Evolutionary conservation across 1,140 invertebrate species (phyloP).

Genomic region (Rhopalosiphum maidis): DNA sequence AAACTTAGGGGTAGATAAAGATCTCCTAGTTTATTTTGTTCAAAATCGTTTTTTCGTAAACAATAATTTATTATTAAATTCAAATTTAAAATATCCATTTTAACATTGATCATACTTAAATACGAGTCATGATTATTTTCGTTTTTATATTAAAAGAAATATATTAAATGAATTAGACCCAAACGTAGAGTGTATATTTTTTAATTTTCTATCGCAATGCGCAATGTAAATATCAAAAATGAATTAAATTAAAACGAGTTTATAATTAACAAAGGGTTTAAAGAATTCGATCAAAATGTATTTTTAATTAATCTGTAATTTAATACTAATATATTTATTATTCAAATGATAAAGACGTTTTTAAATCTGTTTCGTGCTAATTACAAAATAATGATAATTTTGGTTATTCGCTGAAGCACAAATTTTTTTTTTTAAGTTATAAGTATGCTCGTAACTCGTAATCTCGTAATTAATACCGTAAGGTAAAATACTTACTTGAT

Average conservation of each 20-base stretch:
- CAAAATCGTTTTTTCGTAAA: too few species aligned
- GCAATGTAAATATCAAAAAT: background rate
- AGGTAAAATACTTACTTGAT: too few species aligned
- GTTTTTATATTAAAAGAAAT: background rate
- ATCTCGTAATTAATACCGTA: too few species aligned
- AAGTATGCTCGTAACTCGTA: too few species aligned
- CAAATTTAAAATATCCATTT: too few species aligned
- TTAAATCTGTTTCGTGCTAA: background rate
- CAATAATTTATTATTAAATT: too few species aligned
- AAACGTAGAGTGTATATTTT: background rate
- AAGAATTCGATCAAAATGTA: background rate
- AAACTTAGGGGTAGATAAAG: background rate
- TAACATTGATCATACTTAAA: too few species aligned
- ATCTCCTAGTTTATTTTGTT: background rate
- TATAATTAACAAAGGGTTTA: background rate
- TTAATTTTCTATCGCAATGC: background rate
- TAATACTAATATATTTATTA: constrained; percentile 20
- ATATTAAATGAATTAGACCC: background rate
- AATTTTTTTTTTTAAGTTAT: too few species aligned
- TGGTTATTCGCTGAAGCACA: too few species aligned
- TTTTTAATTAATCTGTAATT: constrained; percentile 30
- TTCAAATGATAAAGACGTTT: background rate
- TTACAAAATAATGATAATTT: too few species aligned
- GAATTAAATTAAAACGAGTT: constrained; percentile 31
- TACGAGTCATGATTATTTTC: background rate